Evolutionary conservation across 2,888 invertebrate species (phyloP), one percentile per base, ranked within the genome.

Genomic region (Zaprionus obscuricornis): DNA sequence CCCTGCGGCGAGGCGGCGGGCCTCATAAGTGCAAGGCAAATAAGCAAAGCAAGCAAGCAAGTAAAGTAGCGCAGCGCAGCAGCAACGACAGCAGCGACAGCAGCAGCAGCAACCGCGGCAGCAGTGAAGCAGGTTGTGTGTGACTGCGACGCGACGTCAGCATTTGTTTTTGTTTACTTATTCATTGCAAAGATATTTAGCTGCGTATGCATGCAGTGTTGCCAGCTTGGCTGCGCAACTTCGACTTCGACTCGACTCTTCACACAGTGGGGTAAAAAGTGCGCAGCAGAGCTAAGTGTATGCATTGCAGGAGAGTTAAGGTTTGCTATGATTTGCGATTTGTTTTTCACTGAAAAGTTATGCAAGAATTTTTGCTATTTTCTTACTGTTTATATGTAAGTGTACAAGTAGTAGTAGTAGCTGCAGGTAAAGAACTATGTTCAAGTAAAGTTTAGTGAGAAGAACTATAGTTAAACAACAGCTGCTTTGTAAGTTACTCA

Each of bases 121-220:
- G 26, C 36, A 46, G 40, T 31, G 55, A 40, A n/a, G 34, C 33
- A 17, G 42, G 27, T 37, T 10, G 18, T 13, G n/a, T 14, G 8
- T 22, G 20, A 40, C 24, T 17, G 11, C 10, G 39, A 36, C 51
- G 65, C 62, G 71, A 64, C 57, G 78, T 50, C 57, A 43, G 29
- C 81, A 85, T 79, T 84, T 71, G 81, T 72, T 79, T 78, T 83
- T 86, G 83, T 83, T 72, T 76, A 78, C 74, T 83, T 73, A 83
- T 85, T 85, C 77, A 83, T 79, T 70, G 74, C 71, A 73, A 76
- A 81, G 84, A 76, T 84, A 75, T 77, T 81, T 82, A 78, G 67
- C 66, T 73, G 64, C 63, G 58, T 73, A 70, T 77, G 71, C 66
- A 78, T n/a, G 56, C 40, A 27, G 62, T 22, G 72, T 63, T 73